A percentile compares a stretch with the other conserved stretches of the same genome.
Conservation (phyloP, 64 coral and sea anemone species). For the Stichodactyla mertensii region DNA sequence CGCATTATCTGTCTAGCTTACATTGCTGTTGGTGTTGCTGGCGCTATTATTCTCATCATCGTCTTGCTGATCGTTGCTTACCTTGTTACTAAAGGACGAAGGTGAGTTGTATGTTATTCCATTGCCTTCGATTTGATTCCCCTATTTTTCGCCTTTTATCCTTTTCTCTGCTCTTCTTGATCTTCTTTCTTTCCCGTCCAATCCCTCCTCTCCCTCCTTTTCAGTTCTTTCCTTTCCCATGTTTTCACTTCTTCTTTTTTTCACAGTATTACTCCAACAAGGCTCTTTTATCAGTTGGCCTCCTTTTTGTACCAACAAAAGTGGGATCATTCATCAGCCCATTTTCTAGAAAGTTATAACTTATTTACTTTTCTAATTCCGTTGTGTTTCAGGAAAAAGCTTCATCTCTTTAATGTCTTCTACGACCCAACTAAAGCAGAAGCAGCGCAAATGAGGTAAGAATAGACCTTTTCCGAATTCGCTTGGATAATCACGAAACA, state of each 20-base stretch:
- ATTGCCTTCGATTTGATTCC: not conserved
- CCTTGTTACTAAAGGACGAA: slow-evolving; percentile 67
- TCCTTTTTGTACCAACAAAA: too few species aligned
- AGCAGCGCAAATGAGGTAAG: slow-evolving; percentile 62
- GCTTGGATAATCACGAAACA: too few species aligned
- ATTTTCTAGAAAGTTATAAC: too few species aligned
- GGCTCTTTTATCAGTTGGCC: too few species aligned
- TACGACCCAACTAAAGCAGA: slow-evolving; percentile 85
- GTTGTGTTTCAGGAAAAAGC: slow-evolving; percentile 67
- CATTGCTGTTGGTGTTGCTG: slow-evolving; percentile 82
- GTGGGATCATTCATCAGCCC: too few species aligned
- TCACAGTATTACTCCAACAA: not conserved
- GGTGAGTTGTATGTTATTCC: slow-evolving; percentile 20
- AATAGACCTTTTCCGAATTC: too few species aligned
- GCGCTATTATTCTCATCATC: slow-evolving; percentile 67
- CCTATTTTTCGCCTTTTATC: not conserved
- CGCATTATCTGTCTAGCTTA: slow-evolving; percentile 38
- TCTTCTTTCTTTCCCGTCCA: not conserved
- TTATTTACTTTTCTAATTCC: not conserved
- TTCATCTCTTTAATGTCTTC: slow-evolving; percentile 88
- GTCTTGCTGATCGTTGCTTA: slow-evolving; percentile 72
- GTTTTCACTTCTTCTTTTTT: not conserved
- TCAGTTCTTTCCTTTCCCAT: not conserved
- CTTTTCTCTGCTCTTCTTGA: not conserved
- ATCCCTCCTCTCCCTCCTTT: not conserved